phyloP scores from a whole-genome alignment of 2,797 vertebrate genomes.

The Tokudaia tokunoshimensis region DNA sequence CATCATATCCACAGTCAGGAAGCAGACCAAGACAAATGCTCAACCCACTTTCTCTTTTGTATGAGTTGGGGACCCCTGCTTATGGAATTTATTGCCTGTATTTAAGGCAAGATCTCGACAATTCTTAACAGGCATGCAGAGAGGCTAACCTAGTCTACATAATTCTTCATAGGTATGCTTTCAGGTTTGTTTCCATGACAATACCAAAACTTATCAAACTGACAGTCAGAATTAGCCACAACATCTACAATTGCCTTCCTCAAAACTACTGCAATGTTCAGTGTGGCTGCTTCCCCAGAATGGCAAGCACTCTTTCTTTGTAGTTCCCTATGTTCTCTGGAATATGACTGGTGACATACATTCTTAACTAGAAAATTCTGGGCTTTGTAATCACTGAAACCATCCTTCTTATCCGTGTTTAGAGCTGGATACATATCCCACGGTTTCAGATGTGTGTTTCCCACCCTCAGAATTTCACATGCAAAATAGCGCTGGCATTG shows the following conservation, averaged over 20 bases:
- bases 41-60: background rate
- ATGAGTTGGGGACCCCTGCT: background rate
- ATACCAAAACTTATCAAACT: background rate
- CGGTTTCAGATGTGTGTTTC: slow-evolving; percentile 34
- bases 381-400: background rate
- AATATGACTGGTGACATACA: background rate
- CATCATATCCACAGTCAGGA: background rate
- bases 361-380: background rate
- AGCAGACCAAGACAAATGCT: background rate
- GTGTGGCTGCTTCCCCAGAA: background rate
- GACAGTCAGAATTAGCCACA: background rate
- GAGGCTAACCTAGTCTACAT: background rate
- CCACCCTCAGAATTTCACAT: slow-evolving; percentile 4
- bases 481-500: slow-evolving; percentile 4
- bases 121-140: background rate
- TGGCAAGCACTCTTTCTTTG: background rate
- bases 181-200: background rate
- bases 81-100: background rate
- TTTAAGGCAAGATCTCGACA: background rate
- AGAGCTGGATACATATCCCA: background rate
- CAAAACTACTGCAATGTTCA: background rate
- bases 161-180: background rate
- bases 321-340: background rate
- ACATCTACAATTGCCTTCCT: background rate
- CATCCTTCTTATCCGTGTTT: background rate